Evolutionary conservation across 2,113 vertebrate species (phyloP).

Genomic region (Cyanoderma ruficeps): DNA sequence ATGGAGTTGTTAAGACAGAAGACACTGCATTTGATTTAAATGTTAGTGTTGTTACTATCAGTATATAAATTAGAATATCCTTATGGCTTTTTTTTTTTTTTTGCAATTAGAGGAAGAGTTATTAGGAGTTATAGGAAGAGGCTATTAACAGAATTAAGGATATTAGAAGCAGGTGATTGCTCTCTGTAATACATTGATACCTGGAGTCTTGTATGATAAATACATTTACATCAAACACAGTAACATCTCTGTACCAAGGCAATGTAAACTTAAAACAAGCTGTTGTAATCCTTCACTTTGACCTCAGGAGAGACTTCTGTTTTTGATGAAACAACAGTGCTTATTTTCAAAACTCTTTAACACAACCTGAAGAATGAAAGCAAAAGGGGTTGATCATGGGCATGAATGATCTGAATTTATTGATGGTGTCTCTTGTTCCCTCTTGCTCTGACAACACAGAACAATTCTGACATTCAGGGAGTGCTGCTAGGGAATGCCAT

Average conservation of each 20-base stretch:
- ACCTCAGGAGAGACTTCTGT: not conserved
- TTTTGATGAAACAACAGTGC: not conserved
- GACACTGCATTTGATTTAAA: not conserved
- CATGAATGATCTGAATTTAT: not conserved
- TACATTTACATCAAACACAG: not conserved
- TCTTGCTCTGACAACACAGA: not conserved
- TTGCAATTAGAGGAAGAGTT: not conserved
- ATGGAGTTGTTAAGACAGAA: not conserved
- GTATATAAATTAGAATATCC: not conserved
- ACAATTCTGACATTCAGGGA: not conserved
- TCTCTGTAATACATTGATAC: not conserved
- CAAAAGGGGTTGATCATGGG: not conserved
- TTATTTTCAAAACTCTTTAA: not conserved
- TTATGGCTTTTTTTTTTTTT: not conserved
- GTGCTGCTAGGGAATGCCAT: not conserved
- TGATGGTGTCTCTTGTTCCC: not conserved
- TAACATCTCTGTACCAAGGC: not conserved
- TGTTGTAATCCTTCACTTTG: not conserved
- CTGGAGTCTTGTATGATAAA: rapidly evolving
- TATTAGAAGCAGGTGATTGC: not conserved
- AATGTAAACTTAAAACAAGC: not conserved
- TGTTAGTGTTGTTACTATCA: not conserved
- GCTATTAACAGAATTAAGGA: not conserved
- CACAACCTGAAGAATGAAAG: not conserved
- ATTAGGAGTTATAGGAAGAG: not conserved